Base-by-base conservation (phyloP, 2,797 vertebrate species). In the Luscinia luscinia region DNA sequence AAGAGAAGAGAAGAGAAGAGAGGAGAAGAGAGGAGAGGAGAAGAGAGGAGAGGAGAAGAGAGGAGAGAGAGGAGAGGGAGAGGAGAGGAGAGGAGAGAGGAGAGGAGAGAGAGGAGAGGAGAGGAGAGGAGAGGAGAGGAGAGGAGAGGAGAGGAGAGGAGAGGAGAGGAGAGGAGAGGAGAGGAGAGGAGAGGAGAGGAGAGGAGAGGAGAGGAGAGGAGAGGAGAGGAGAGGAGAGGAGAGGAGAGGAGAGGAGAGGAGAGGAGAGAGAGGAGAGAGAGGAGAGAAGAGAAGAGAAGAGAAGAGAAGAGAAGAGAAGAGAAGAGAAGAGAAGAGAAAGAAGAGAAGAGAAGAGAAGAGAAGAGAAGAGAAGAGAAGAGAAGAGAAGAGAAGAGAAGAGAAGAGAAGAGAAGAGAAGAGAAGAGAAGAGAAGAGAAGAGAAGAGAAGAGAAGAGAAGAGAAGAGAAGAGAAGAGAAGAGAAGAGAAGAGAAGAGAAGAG, bases 111-210 rank as follows among this genome's bases (percentile, higher is more conserved):
- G 20, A 13, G 6, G 6, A 6, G 22, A 7, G 3, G 11, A 7
- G 15, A 8, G 2, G 7, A 23, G 23, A 46, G 9, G 34, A 34
- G 34, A 34, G 9, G 34, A 34, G 34, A 34, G 27, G n/a, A 8
- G 14, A 3, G 17, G n/a, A 10, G 4, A 17, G 15, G 40, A 41
- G 40, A 7, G 15, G 7, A 30, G 5, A 7, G 4, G 19, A 8
- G 12, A 16, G n/a, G 24, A 4, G 23, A 6, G 34, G 13, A 10
- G 9, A 3, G 14, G 14, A 22, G 20, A 5, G 4, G 2, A 11
- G 4, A 7, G 14, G 16, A 2, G 6, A 16, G 9, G 3, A 2
- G 7, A 15, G 2, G 5, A 20, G 3, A 2, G 2, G 17, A 38
- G 9, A 12, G 2, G 26, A 36, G 27, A 24, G 3, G 12, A 18